Percentiles rank a stretch among this genome's conserved stretches.
Evolutionary conservation across 2,888 invertebrate species (phyloP).

Genomic region (Merodon equestris): DNA sequence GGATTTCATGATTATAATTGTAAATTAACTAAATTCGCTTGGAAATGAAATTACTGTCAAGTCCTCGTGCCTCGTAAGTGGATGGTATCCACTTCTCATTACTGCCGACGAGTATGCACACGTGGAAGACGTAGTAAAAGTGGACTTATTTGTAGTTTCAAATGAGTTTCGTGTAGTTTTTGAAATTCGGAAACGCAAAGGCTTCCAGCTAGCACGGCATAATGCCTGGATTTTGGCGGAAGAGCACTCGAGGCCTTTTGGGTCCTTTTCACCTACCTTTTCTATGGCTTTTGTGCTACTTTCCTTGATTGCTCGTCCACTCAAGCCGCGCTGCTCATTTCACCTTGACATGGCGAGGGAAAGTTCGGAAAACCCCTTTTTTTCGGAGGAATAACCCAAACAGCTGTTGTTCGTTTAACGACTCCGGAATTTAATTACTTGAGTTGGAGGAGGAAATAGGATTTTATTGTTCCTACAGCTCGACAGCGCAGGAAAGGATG

Average conservation of each 20-base stretch:
- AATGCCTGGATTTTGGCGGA: no score
- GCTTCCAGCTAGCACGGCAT: no score
- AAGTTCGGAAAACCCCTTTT: constrained; percentile 2
- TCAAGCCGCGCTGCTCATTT: not conserved
- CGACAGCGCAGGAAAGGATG: not conserved
- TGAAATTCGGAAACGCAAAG: no score
- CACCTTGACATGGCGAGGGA: not conserved
- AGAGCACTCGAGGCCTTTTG: no score
- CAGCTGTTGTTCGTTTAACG: constrained; percentile 60
- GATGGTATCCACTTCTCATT: constrained; percentile 23
- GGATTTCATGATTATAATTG: constrained; percentile 48
- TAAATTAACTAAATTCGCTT: constrained; percentile 62
- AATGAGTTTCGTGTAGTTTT: no score
- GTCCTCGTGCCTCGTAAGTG: constrained; percentile 27
- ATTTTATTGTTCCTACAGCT: no score
- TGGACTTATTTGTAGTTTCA: no score
- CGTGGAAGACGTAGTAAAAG: no score
- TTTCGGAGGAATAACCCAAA: constrained; percentile 35
- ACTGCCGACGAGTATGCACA: no score
- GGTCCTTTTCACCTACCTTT: no score
- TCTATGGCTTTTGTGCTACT: no score
- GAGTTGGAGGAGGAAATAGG: not conserved
- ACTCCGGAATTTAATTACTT: constrained; percentile 53
- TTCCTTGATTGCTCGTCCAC: no score
- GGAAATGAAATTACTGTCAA: constrained; percentile 59